Evolutionary conservation across 2,797 vertebrate species (phyloP), one percentile per base, ranked within the genome.

Genomic region (Chrosomus eos): DNA sequence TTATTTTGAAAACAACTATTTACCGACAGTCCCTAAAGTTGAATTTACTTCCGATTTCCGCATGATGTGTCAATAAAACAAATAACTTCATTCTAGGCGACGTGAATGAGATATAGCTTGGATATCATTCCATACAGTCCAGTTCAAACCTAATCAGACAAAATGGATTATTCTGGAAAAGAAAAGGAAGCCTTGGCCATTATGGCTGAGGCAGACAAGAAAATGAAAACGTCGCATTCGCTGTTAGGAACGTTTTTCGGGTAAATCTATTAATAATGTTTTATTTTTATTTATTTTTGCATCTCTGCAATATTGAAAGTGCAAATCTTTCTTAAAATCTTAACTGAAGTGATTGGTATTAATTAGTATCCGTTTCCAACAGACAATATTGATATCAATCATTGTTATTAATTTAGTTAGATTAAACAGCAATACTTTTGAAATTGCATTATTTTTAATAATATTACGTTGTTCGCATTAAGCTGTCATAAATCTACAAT

Each of bases 171-270:
- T 89, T 93, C 95, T 72, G 95, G 94, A 74, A 96, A 95, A 88
- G 95, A 96, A 85, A 95, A 94, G 71, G 96, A 96, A 72, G 96
- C 96, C 0, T 64, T 95, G 93, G 94, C 94, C 85, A 91, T 96
- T 13, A 85, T 96, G 70, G 95, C 94, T 64, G 95, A 95, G 88
- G 95, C 96, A n/a, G 96, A 96, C 74, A 95, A 94, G 90, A 96
- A 96, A 84, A 92, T 94, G 86, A 95, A 93, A 86, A 94, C 93
- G 72, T 94, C 95, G 5, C 93, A 92, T 77, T 95, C 94, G 67
- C 93, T 96, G 84, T 94, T 96, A 75, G 95, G 94, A 7, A 92
- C 92, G 31, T 91, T 96, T 66, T 96, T 96, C 77, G 96, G 96
- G 95, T 96, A 88, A 94, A 85, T 79, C 33, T 67, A 31, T 9